Evolutionary conservation across 2,113 vertebrate genomes (phyloP).

Genomic region (Laticauda laticaudata): DNA sequence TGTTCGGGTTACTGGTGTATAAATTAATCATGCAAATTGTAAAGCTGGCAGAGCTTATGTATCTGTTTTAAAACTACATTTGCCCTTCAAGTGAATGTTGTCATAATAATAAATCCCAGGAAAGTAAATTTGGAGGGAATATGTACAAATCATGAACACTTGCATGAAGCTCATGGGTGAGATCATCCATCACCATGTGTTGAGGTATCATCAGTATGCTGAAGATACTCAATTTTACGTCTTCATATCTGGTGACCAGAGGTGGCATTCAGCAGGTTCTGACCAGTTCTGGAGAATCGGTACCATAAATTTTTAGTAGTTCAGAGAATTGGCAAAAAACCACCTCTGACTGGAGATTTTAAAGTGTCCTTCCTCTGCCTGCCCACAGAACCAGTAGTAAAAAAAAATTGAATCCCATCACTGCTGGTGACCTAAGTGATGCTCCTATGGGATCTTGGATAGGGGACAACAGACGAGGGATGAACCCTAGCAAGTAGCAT

Average conservation of each 20-base stretch:
- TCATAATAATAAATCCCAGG: constrained; percentile 58
- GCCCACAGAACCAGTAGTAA: too few species aligned
- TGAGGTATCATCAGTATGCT: neutral
- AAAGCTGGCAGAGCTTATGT: neutral
- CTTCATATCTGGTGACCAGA: neutral
- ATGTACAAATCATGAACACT: constrained; percentile 61
- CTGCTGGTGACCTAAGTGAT: neutral
- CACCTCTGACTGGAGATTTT: too few species aligned
- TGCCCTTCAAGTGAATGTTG: constrained; percentile 29
- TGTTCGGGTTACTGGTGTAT: neutral
- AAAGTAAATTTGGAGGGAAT: constrained; percentile 73
- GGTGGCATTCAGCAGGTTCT: too few species aligned
- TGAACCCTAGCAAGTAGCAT: neutral
- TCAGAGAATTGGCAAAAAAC: too few species aligned
- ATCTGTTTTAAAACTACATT: neutral
- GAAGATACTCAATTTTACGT: neutral
- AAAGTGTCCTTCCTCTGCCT: too few species aligned
- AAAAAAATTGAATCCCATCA: too few species aligned
- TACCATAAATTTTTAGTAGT: too few species aligned
- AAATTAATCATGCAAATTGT: neutral
- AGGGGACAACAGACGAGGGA: neutral
- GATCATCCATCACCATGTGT: neutral
- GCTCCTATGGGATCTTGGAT: neutral
- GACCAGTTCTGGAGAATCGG: too few species aligned
- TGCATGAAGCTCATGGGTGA: neutral